A percentile compares a stretch with the other conserved stretches of the same genome.
Conservation (phyloP, 2,113 vertebrate species). For the Cacatua alba region DNA sequence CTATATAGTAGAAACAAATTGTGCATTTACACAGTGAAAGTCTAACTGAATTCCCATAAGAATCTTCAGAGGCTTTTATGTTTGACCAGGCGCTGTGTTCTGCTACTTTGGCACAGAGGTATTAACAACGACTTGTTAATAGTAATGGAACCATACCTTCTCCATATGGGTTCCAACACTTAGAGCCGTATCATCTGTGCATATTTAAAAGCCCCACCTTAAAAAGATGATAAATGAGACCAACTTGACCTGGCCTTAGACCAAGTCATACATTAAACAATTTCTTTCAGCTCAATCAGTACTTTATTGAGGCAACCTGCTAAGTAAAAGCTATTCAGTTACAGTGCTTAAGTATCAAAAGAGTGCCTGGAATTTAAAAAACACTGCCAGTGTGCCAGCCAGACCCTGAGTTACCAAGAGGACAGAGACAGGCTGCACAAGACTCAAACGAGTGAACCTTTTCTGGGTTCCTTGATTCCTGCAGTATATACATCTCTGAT, state of each 20-base stretch:
- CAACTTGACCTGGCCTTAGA: conserved; percentile 80
- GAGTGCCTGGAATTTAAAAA: conserved; percentile 76
- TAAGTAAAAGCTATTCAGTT: conserved; percentile 76
- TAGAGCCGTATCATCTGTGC: conserved; percentile 66
- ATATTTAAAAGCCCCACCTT: conserved; percentile 75
- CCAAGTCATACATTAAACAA: conserved; percentile 77
- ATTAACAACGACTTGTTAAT: conserved; percentile 72
- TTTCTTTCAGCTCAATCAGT: conserved; percentile 78
- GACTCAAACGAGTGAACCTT: neutral
- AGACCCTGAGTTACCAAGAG: conserved; percentile 70
- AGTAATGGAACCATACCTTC: conserved; percentile 62
- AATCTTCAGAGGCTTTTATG: conserved; percentile 71
- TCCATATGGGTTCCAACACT: conserved; percentile 70
- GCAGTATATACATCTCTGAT: neutral
- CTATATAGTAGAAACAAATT: conserved; percentile 76
- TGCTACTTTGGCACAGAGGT: conserved; percentile 75
- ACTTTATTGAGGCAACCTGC: conserved; percentile 76
- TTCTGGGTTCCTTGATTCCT: neutral
- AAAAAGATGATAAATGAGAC: conserved; percentile 81
- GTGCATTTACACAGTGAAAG: conserved; percentile 66
- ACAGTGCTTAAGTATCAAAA: conserved; percentile 77
- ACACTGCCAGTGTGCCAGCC: conserved; percentile 73
- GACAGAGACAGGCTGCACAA: conserved; percentile 35
- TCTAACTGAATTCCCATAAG: conserved; percentile 72
- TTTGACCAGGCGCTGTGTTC: conserved; percentile 69